These are phyloP conservation scores for Piaya cayana DNA, from an alignment of 2,113 vertebrate genomes.

Conservation along the genomic window DNA sequence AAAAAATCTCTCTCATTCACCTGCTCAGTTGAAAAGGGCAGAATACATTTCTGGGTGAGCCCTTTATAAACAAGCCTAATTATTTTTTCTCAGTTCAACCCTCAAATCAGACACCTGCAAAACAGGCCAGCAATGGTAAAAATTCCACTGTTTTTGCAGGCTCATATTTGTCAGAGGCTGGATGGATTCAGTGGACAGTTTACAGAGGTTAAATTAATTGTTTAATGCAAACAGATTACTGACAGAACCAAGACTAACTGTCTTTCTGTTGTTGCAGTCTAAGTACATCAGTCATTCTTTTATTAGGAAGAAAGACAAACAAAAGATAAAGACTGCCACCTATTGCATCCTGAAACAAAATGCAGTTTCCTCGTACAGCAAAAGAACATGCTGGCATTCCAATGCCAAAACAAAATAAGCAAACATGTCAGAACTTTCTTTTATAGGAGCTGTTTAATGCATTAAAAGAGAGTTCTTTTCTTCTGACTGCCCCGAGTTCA, in stretches of 20 bases:
- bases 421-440: neutral
- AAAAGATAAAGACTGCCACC: slow-evolving; percentile 37
- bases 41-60: neutral
- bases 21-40: neutral
- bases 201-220: neutral
- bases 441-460: neutral
- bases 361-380: neutral
- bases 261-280: neutral
- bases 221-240: neutral
- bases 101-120: neutral
- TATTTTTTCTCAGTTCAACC: neutral
- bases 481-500: neutral
- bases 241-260: neutral
- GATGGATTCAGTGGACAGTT: neutral
- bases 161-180: neutral
- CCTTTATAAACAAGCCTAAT: neutral
- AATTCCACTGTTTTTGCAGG: neutral
- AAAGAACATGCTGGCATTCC: neutral
- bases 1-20: neutral
- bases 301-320: neutral
- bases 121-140: neutral
- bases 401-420: neutral
- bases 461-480: neutral
- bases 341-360: neutral
- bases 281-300: neutral